These are phyloP conservation scores for Mallotus villosus DNA, from an alignment of 2,797 vertebrate genomes.

Conservation along the genomic window DNA sequence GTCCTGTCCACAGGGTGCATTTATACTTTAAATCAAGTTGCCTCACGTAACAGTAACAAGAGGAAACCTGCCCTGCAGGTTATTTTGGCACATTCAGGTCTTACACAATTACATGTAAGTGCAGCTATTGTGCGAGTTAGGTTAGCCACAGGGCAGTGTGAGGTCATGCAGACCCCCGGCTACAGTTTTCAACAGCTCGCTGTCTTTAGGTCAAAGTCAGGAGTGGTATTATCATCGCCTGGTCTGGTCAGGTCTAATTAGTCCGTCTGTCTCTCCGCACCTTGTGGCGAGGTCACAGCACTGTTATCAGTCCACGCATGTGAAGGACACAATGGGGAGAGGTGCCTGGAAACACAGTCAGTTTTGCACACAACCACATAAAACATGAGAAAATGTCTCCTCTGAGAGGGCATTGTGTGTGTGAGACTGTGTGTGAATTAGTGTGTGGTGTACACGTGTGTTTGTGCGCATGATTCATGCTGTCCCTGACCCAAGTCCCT, in stretches of 20 bases:
- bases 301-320: background rate
- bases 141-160: background rate
- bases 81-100: too few species aligned
- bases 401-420: background rate
- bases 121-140: background rate
- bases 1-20: too few species aligned
- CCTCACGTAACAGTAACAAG: too few species aligned
- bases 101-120: background rate
- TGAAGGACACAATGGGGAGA: background rate
- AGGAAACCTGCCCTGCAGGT: too few species aligned
- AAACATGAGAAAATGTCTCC: background rate
- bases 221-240: background rate
- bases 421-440: background rate
- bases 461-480: background rate
- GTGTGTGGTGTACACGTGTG: background rate
- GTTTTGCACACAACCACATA: background rate
- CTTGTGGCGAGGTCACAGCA: background rate
- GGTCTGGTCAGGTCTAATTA: conserved; percentile 8
- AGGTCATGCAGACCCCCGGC: background rate
- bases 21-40: too few species aligned
- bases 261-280: background rate
- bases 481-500: background rate
- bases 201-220: conserved; percentile 3
- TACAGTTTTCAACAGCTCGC: background rate
- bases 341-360: background rate